Evolutionary conservation across 2,113 vertebrate species (phyloP).

Genomic region (Arenaria interpres): DNA sequence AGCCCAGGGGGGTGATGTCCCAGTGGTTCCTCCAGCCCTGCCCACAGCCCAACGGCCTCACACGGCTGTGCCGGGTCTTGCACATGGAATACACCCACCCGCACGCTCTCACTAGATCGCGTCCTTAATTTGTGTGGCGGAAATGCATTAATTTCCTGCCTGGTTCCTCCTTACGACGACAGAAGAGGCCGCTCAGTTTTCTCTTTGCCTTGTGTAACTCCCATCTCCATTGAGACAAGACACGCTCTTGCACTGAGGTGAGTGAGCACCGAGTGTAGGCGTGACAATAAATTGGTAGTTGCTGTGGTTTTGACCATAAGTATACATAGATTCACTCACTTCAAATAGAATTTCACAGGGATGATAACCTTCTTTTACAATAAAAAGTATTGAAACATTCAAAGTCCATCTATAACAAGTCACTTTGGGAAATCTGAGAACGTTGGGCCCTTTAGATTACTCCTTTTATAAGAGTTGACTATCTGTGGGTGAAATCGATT

Average conservation of each 20-base stretch:
- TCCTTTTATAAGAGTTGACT: neutral
- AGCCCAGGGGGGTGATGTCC: neutral
- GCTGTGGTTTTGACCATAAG: neutral
- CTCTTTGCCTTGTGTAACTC: neutral
- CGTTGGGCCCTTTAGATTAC: neutral
- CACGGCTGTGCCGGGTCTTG: neutral
- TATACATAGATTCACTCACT: neutral
- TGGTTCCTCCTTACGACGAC: neutral
- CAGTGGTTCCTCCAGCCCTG: neutral
- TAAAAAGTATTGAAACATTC: neutral
- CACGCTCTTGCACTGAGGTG: neutral
- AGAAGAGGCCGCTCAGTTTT: neutral
- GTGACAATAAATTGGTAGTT: neutral
- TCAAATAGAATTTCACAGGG: neutral
- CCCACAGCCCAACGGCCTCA: rapidly evolving
- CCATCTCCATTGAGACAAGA: neutral
- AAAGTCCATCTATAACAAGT: neutral
- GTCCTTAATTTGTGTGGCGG: neutral
- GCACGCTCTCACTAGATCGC: rapidly evolving
- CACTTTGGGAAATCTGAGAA: neutral
- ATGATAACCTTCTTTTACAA: neutral
- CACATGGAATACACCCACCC: rapidly evolving
- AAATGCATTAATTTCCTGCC: neutral
- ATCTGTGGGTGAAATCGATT: neutral
- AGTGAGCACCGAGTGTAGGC: neutral